Conservation (phyloP, 2,113 vertebrate genomes). For the Tychaedon coryphoeus region DNA sequence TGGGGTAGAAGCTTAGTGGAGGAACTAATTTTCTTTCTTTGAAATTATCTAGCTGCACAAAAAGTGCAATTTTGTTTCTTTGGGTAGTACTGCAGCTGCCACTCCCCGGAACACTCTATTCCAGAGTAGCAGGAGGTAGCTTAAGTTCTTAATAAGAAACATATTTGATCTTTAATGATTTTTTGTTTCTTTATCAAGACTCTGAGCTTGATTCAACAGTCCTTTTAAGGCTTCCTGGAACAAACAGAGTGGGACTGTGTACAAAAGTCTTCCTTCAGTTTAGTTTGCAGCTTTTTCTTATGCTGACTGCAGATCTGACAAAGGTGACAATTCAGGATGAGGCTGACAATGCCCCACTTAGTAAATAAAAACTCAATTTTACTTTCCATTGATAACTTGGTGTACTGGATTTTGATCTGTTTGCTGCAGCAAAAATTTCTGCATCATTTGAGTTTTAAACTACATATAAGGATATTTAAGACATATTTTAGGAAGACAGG, state of each 20-base stretch:
- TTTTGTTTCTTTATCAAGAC: not conserved
- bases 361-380: not conserved
- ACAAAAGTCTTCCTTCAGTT: not conserved
- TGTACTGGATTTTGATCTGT: not conserved
- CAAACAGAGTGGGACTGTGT: not conserved
- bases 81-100: not conserved
- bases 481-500: not conserved
- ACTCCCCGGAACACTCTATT: not conserved
- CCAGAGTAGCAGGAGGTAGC: not conserved
- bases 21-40: not conserved
- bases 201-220: not conserved
- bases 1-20: not conserved
- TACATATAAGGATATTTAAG: not conserved
- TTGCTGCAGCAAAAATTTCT: not conserved
- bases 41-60: not conserved
- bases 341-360: not conserved
- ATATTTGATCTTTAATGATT: constrained; percentile 17
- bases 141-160: not conserved
- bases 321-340: not conserved
- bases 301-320: not conserved
- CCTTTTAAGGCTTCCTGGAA: not conserved
- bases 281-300: not conserved
- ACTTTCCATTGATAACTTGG: not conserved
- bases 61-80: not conserved
- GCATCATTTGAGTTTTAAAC: not conserved